A percentile compares a stretch with the other conserved stretches of the same genome.
These are phyloP conservation scores for Steinernema carpocapsae DNA, from an alignment of 2,888 invertebrate genomes.

Conservation along the genomic window DNA sequence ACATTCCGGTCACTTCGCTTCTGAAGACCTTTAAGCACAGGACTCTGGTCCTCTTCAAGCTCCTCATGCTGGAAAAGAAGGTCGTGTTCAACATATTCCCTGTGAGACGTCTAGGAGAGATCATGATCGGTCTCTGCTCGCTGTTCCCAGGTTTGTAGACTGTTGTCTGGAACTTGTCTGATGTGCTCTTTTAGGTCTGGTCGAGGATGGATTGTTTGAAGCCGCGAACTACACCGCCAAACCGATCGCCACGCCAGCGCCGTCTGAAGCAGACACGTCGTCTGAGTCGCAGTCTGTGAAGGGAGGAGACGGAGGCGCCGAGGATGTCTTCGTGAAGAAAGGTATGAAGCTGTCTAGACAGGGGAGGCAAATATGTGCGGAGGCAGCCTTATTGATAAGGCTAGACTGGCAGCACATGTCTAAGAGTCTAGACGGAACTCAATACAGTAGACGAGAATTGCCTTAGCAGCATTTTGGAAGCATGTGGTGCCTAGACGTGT, in stretches of 20 bases:
- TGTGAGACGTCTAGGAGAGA: constrained; percentile 84
- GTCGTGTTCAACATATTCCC: constrained; percentile 91
- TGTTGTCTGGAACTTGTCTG: background rate
- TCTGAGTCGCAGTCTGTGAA: constrained; percentile 22
- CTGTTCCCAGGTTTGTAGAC: constrained; percentile 78
- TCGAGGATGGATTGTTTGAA: constrained; percentile 64
- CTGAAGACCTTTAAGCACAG: constrained; percentile 88
- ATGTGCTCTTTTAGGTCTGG: constrained; percentile 49
- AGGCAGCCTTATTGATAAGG: too few relatives aligned
- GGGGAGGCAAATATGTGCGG: too few relatives aligned
- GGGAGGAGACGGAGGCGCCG: constrained; percentile 33
- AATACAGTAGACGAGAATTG: too few relatives aligned
- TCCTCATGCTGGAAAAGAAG: constrained; percentile 84
- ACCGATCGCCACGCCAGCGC: constrained; percentile 1
- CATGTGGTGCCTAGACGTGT: too few relatives aligned
- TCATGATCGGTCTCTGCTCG: constrained; percentile 85
- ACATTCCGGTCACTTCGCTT: constrained; percentile 82
- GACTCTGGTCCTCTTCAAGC: constrained; percentile 86
- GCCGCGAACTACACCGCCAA: constrained; percentile 40
- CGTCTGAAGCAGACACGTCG: constrained; percentile 9
- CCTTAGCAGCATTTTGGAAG: too few relatives aligned
- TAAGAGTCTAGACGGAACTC: too few relatives aligned
- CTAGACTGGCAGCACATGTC: too few relatives aligned
- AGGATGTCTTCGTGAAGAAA: constrained; percentile 14
- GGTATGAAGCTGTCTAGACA: background rate